Conservation (phyloP, 1,140 invertebrate genomes). For the Sesamia nonagrioides region DNA sequence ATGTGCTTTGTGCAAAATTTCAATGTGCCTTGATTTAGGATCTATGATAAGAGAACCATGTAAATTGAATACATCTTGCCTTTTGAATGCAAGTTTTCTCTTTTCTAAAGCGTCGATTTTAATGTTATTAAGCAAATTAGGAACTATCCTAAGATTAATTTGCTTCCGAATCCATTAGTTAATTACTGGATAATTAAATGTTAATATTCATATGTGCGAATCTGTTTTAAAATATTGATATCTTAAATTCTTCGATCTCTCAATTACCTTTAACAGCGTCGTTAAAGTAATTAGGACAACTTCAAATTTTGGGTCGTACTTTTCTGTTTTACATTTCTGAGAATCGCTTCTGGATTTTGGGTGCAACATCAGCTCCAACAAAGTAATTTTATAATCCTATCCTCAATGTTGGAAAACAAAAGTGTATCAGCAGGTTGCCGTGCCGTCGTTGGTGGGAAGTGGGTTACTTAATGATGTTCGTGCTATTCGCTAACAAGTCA, state of each 20-base stretch:
- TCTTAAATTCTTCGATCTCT: neutral
- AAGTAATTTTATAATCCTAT: neutral
- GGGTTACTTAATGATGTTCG: conserved; percentile 29
- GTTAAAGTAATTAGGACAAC: neutral
- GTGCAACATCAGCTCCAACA: neutral
- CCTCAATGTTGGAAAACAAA: conserved; percentile 19
- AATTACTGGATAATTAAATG: neutral
- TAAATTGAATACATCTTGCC: neutral
- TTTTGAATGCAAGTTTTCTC: neutral
- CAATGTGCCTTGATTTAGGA: conserved; percentile 32
- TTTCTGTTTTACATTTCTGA: neutral
- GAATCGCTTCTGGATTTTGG: no score
- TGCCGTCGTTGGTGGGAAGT: conserved; percentile 25
- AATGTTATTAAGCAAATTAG: neutral
- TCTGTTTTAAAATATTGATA: no score
- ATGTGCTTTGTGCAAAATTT: conserved; percentile 42
- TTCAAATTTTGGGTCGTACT: no score
- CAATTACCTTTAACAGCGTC: conserved; percentile 1
- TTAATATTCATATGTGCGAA: conserved; percentile 21
- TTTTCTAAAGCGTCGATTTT: conserved; percentile 1
- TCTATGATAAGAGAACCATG: neutral
- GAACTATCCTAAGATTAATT: conserved; percentile 7
- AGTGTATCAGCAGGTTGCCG: conserved; percentile 38
- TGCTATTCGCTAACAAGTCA: conserved; percentile 28
- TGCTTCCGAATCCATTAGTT: conserved; percentile 14